These are phyloP conservation scores for Rattus norvegicus DNA, from an alignment of 2,113 vertebrate species.

Conservation along the genomic window GRCr8 NC_086026.1:54081501-54082000, in stretches of 20 bases:
- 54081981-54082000: slow-evolving; percentile 69
- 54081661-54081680: slow-evolving; percentile 81
- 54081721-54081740: slow-evolving; percentile 44
- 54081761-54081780: slow-evolving; percentile 51
- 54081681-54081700: slow-evolving; percentile 72
- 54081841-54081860: slow-evolving; percentile 27
- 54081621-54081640: slow-evolving; percentile 77
- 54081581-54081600: slow-evolving; percentile 51
- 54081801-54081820: not conserved
- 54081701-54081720: slow-evolving; percentile 68
- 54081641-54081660: slow-evolving; percentile 81
- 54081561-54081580: not conserved
- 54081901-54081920: slow-evolving; percentile 72
- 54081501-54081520: not conserved
- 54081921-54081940: slow-evolving; percentile 75
- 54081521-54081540: slow-evolving; percentile 22
- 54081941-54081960: slow-evolving; percentile 81
- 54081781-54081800: slow-evolving; percentile 19
- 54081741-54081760: not conserved
- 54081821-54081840: slow-evolving; percentile 14
- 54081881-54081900: slow-evolving; percentile 44
- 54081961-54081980: slow-evolving; percentile 71
- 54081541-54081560: not conserved
- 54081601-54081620: slow-evolving; percentile 76
- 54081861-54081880: not conserved